Evolutionary conservation across 2,888 invertebrate species (phyloP), one percentile per base, ranked within the genome.

Genomic region (Lomographa bimaculata): DNA sequence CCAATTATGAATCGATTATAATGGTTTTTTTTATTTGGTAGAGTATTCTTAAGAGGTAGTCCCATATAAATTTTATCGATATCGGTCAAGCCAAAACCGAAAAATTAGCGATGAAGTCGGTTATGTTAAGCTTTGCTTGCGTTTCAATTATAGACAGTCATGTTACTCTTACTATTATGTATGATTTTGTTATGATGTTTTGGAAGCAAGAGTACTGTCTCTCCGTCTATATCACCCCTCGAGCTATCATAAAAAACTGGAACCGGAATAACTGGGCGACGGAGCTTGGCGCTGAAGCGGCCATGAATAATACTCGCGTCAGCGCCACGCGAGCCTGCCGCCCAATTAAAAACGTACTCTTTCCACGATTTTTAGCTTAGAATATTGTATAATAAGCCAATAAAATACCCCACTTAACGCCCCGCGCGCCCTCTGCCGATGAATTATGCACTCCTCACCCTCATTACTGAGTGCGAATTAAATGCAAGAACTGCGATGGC

Each of bases 361-460:
- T 85, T 87, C 82, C 83, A 82, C 83, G 78, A 89, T 84, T 87
- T 87, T 87, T 83, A 89, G 86, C 87, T 89, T 86, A 87, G 87
- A 84, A 86, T 87, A 85, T 89, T 85, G 87, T 83, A 89, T 89
- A 89, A 89, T 89, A 89, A 85, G 82, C 85, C 87, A 76, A 87
- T 89, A 89, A 89, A 89, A 83, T 86, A 89, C 83, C 83, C 82
- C 86, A 82, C 87, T 87, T 85, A 81, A 81, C 79, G 85, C 84
- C 80, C 73, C 60, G 70, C 65, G 66, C 74, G 64, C 68, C 77
- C 71, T 73, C 64, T 69, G 58, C 74, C 66, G 67, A 72, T 89
- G 85, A 89, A 87, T 85, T 89, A 87, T 89, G 81, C 81, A 84
- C 77, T 82, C 71, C 75, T 79, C 78, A 65, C 73, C 75, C 84